phyloP scores from a whole-genome alignment of 2,797 vertebrate species.

The Coccyzus lansbergi region DNA sequence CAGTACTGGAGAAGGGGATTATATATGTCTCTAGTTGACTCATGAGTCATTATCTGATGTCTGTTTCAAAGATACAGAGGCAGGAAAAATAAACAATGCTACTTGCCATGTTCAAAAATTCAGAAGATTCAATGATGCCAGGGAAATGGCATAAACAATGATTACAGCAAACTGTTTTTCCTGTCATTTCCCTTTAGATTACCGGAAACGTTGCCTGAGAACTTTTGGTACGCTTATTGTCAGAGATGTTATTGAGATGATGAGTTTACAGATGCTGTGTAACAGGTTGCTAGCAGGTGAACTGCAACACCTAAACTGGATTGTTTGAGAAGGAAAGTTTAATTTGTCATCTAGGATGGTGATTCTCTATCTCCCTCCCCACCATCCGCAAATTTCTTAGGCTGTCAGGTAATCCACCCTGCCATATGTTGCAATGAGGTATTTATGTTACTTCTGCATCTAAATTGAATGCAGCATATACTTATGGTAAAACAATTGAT shows the following conservation, averaged over 20 bases:
- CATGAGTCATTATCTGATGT: background rate
- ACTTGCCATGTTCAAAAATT: background rate
- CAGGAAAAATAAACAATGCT: background rate
- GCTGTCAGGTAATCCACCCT: background rate
- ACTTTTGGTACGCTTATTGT: background rate
- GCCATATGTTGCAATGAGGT: background rate
- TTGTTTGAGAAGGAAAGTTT: background rate
- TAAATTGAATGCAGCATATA: background rate
- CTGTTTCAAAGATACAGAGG: background rate
- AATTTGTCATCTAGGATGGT: fast-evolving
- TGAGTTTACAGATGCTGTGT: background rate
- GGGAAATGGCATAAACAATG: background rate
- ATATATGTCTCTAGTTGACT: background rate
- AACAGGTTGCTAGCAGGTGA: background rate
- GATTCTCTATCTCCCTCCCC: background rate
- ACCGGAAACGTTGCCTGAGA: background rate
- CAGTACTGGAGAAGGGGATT: background rate
- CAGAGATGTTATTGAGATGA: background rate
- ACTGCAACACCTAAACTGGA: background rate
- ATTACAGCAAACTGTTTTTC: background rate
- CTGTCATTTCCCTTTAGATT: background rate
- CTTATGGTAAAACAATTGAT: background rate
- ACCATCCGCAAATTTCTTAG: background rate
- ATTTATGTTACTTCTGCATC: background rate
- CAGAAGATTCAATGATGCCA: background rate